Evolutionary conservation across 2,113 vertebrate genomes (phyloP).

Genomic region (Cyprinodon brontotheroides): DNA sequence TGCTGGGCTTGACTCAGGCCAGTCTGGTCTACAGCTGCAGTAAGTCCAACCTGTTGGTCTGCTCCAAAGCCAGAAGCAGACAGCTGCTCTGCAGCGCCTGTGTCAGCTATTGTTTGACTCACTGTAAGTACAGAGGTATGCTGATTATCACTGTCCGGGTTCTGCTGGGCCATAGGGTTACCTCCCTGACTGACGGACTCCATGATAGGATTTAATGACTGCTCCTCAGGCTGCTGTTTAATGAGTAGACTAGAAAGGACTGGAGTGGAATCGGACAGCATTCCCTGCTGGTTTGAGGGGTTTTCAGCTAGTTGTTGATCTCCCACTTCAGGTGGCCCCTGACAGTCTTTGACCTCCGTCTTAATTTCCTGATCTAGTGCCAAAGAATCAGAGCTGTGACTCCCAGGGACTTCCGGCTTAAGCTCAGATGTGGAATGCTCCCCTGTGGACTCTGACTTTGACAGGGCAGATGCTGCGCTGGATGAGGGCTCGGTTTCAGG

Average conservation of each 20-base stretch:
- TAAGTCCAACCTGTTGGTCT: constrained; percentile 70
- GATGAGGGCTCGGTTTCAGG: constrained; percentile 64
- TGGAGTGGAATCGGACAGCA: constrained; percentile 82
- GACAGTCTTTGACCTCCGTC: constrained; percentile 73
- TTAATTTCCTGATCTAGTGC: constrained; percentile 75
- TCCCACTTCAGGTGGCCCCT: constrained; percentile 43
- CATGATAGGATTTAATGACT: constrained; percentile 77
- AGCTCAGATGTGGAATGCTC: constrained; percentile 71
- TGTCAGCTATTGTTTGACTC: constrained; percentile 79
- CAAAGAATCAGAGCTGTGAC: constrained; percentile 53
- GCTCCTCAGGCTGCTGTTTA: constrained; percentile 82
- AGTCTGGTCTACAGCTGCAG: constrained; percentile 68
- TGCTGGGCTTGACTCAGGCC: constrained; percentile 78
- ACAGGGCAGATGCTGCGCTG: constrained; percentile 69
- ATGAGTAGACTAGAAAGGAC: constrained; percentile 91
- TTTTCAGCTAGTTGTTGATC: constrained; percentile 68
- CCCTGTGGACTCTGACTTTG: constrained; percentile 78
- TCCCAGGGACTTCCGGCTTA: constrained; percentile 74
- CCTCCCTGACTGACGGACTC: constrained; percentile 75
- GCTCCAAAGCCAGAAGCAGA: constrained; percentile 70
- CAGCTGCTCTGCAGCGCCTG: constrained; percentile 75
- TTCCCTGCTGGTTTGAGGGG: constrained; percentile 73
- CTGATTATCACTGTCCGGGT: constrained; percentile 70
- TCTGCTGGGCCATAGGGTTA: constrained; percentile 79
- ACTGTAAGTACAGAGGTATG: constrained; percentile 69